These are phyloP conservation scores for Rosalia funebris DNA, from an alignment of 2,888 invertebrate genomes.

Conservation along the genomic window DNA sequence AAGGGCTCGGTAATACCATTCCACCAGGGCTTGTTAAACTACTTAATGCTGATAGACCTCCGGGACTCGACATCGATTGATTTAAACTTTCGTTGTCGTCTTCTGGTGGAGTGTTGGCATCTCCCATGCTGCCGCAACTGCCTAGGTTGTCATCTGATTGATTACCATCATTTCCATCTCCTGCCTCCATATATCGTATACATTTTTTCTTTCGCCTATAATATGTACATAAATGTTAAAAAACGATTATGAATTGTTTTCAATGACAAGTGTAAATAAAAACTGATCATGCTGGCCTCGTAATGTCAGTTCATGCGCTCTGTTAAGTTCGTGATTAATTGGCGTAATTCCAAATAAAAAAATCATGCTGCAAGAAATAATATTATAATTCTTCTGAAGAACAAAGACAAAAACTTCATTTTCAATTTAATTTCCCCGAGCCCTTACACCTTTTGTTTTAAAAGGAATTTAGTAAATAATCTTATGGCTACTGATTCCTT, in stretches of 20 bases:
- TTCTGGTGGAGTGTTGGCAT: slow-evolving; percentile 75
- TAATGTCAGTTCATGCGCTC: slow-evolving; percentile 15
- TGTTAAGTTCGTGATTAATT: slow-evolving; percentile 3
- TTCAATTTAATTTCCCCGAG: no score
- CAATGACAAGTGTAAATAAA: slow-evolving; percentile 14
- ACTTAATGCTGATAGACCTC: slow-evolving; percentile 74
- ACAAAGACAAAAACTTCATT: slow-evolving; percentile 18
- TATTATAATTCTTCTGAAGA: not conserved
- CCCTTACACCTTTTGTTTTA: no score
- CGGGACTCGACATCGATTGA: slow-evolving; percentile 71
- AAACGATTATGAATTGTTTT: not conserved
- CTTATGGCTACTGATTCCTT: no score
- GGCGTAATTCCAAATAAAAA: slow-evolving; percentile 11
- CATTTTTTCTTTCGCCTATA: slow-evolving; percentile 96
- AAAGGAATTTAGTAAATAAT: no score
- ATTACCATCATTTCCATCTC: slow-evolving; percentile 71
- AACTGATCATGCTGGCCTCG: slow-evolving; percentile 18
- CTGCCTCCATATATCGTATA: slow-evolving; percentile 92
- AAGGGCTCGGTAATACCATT: slow-evolving; percentile 81
- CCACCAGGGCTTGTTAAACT: slow-evolving; percentile 75
- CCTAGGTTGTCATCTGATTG: slow-evolving; percentile 80
- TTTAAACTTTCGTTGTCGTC: slow-evolving; percentile 72
- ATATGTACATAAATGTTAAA: slow-evolving; percentile 47
- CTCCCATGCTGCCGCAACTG: slow-evolving; percentile 82
- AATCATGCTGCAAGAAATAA: slow-evolving; percentile 16